Percentiles rank a stretch among this genome's conserved stretches.
These are phyloP conservation scores for Halocaridina rubra DNA, from an alignment of 2,888 invertebrate genomes.

Conservation along the genomic window DNA sequence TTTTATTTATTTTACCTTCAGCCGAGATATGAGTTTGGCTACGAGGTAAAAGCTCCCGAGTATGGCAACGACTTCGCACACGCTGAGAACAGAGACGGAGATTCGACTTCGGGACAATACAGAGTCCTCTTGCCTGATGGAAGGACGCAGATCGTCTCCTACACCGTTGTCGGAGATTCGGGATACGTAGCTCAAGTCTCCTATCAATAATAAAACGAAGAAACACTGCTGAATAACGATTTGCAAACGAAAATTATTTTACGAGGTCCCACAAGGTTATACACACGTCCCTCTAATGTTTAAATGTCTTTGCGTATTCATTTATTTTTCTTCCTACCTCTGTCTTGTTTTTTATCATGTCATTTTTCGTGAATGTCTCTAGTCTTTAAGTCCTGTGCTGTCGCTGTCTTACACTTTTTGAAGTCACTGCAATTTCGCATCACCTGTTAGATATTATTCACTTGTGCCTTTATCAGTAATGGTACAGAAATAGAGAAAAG, in stretches of 20 bases:
- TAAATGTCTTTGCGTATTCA: too few relatives aligned
- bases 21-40: constrained; percentile 48
- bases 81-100: constrained; percentile 35
- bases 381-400: too few relatives aligned
- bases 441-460: too few relatives aligned
- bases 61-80: constrained; percentile 50
- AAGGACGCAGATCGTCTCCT: constrained; percentile 39
- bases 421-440: too few relatives aligned
- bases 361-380: neutral
- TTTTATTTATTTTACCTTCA: too few relatives aligned
- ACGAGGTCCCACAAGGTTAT: too few relatives aligned
- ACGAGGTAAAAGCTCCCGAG: constrained; percentile 49
- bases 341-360: neutral
- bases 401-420: too few relatives aligned
- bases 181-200: constrained; percentile 47
- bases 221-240: neutral
- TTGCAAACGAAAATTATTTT: neutral
- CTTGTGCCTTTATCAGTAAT: too few relatives aligned
- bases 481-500: too few relatives aligned
- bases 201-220: constrained; percentile 13
- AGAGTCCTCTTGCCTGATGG: constrained; percentile 45
- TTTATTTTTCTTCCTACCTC: neutral
- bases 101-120: constrained; percentile 41
- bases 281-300: too few relatives aligned
- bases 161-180: constrained; percentile 50